Evolutionary conservation across 2,888 invertebrate species (phyloP).

Genomic region (Coelopa pilipes): DNA sequence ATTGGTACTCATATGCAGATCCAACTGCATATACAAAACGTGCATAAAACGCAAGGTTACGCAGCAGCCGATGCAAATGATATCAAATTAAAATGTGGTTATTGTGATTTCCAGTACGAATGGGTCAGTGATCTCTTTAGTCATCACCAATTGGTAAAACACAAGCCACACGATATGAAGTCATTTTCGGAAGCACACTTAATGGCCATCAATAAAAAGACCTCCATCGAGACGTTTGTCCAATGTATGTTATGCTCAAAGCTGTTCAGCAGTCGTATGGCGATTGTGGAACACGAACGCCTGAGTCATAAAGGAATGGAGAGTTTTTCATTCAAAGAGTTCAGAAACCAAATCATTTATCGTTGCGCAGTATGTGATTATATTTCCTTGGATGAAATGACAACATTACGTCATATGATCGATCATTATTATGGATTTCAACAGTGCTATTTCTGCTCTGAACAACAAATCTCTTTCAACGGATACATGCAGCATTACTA

Average conservation of each 20-base stretch:
- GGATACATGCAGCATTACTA: slow-evolving; percentile 60
- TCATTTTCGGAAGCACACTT: slow-evolving; percentile 46
- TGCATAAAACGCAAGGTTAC: slow-evolving; percentile 57
- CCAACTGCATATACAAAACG: slow-evolving; percentile 48
- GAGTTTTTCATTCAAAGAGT: slow-evolving; percentile 51
- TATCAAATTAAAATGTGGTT: slow-evolving; percentile 51
- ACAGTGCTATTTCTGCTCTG: slow-evolving; percentile 51
- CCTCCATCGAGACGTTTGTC: slow-evolving; percentile 48
- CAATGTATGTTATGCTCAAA: slow-evolving; percentile 57
- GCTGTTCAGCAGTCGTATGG: slow-evolving; percentile 52
- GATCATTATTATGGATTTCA: slow-evolving; percentile 56
- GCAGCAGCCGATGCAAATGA: slow-evolving; percentile 56
- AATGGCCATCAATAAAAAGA: slow-evolving; percentile 45
- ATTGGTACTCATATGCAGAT: slow-evolving; percentile 49
- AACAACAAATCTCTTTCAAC: slow-evolving; percentile 48
- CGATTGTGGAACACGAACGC: slow-evolving; percentile 52
- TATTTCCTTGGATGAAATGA: slow-evolving; percentile 58
- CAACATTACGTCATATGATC: slow-evolving; percentile 66
- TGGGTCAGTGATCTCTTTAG: slow-evolving; percentile 40
- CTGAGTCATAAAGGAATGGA: slow-evolving; percentile 45
- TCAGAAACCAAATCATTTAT: slow-evolving; percentile 62
- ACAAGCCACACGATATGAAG: slow-evolving; percentile 56
- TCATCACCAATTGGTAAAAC: slow-evolving; percentile 48
- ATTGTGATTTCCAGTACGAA: slow-evolving; percentile 49
- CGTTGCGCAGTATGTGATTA: slow-evolving; percentile 68